A percentile compares a stretch with the other conserved stretches of the same genome.
Evolutionary conservation across 2,797 vertebrate genomes (phyloP).

Genomic region (Buphagus erythrorhynchus): DNA sequence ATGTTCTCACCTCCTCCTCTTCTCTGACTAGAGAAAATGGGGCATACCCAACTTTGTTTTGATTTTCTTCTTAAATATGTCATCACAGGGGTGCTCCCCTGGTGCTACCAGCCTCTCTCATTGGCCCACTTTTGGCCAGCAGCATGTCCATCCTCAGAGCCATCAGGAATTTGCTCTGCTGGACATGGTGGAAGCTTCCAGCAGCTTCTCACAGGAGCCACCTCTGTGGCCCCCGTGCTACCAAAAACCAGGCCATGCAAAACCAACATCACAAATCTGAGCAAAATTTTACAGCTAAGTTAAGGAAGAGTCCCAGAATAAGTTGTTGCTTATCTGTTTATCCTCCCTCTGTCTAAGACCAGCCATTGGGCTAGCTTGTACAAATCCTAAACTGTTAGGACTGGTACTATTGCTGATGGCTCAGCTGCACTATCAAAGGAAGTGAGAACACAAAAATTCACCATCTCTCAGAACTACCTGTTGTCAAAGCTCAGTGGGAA

Average conservation of each 20-base stretch:
- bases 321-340: background rate
- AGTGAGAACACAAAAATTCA: background rate
- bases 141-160: background rate
- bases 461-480: background rate
- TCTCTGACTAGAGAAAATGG: background rate
- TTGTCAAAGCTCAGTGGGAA: background rate
- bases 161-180: background rate
- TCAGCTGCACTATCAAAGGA: background rate
- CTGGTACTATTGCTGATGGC: background rate
- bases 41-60: too few species aligned
- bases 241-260: background rate
- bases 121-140: fast-evolving
- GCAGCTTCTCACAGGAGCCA: too few species aligned
- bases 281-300: background rate
- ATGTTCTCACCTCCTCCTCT: background rate
- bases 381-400: background rate
- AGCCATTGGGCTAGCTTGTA: background rate
- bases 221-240: too few species aligned
- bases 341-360: background rate
- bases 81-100: too few species aligned
- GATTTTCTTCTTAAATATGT: background rate
- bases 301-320: background rate
- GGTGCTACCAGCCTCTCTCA: background rate
- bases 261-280: background rate
- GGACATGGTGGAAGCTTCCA: background rate